These are phyloP conservation scores for Nannobrachium achirus DNA, from an alignment of 2,113 vertebrate genomes.

Conservation along the genomic window DNA sequence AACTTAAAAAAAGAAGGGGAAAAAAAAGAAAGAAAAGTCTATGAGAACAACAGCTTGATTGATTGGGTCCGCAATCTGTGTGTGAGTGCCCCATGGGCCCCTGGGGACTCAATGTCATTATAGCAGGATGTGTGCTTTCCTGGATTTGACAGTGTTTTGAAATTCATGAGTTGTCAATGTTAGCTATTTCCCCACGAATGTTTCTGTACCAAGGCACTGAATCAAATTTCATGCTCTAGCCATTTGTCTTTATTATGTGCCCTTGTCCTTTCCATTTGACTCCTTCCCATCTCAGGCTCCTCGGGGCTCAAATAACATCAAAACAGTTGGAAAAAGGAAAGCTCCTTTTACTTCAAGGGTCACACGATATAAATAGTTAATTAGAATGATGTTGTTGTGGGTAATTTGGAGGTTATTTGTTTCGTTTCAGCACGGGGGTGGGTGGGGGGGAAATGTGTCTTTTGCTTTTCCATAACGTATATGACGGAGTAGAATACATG, in stretches of 20 bases:
- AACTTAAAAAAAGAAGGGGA: background rate
- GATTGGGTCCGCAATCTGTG: constrained; percentile 42
- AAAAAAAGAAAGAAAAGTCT: constrained; percentile 13
- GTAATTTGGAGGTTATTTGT: constrained; percentile 54
- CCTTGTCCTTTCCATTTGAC: constrained; percentile 74
- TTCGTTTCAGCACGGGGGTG: constrained; percentile 43
- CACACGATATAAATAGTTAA: constrained; percentile 51
- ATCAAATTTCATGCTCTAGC: constrained; percentile 78
- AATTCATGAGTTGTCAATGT: constrained; percentile 74
- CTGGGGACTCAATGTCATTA: constrained; percentile 63
- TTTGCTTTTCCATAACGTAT: constrained; percentile 41
- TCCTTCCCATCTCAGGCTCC: constrained; percentile 50
- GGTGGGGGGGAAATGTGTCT: constrained; percentile 58
- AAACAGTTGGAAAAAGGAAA: constrained; percentile 56
- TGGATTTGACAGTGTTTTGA: constrained; percentile 70
- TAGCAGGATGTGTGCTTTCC: constrained; percentile 59
- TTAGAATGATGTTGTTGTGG: constrained; percentile 58
- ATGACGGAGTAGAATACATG: background rate
- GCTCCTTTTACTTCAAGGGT: constrained; percentile 52
- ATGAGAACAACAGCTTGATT: constrained; percentile 52
- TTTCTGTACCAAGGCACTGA: constrained; percentile 71
- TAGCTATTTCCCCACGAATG: constrained; percentile 64
- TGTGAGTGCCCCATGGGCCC: constrained; percentile 18
- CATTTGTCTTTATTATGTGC: constrained; percentile 82
- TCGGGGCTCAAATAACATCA: constrained; percentile 68